Evolutionary conservation across 2,113 vertebrate genomes (phyloP).

Genomic region (Pantherophis guttatus): DNA sequence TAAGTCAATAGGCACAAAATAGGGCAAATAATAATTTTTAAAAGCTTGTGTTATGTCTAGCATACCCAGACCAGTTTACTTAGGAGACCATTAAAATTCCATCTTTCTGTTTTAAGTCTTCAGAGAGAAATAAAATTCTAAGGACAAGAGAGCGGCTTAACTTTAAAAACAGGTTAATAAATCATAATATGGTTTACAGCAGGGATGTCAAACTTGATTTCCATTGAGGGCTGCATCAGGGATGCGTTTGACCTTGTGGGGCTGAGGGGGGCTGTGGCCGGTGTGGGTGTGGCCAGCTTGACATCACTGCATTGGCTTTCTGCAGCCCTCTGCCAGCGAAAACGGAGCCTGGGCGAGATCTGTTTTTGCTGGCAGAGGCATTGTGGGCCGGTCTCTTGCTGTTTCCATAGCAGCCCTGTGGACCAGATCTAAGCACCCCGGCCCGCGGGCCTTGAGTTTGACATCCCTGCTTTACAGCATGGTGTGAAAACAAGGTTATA

Average conservation of each 20-base stretch:
- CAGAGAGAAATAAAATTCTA: not conserved
- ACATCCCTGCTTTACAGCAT: not conserved
- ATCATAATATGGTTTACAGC: not conserved
- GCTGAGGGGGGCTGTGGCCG: too few species aligned
- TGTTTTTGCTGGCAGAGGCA: too few species aligned
- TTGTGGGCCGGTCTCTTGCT: too few species aligned
- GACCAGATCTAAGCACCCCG: too few species aligned
- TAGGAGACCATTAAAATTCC: not conserved
- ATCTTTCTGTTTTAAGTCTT: not conserved
- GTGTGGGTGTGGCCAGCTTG: too few species aligned
- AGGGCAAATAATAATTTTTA: not conserved
- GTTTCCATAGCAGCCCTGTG: too few species aligned
- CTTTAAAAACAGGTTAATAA: not conserved
- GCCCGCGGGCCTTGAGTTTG: too few species aligned
- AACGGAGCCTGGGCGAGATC: too few species aligned
- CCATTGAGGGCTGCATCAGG: too few species aligned
- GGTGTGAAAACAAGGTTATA: not conserved
- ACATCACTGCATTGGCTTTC: accelerated
- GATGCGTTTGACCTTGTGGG: too few species aligned
- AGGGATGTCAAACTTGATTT: too few species aligned
- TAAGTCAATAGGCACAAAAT: not conserved
- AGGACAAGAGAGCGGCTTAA: not conserved
- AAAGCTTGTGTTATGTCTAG: not conserved
- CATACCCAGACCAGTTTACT: not conserved
- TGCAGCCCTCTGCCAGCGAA: too few species aligned